Evolutionary conservation across 1,140 invertebrate species (phyloP), one percentile per base, ranked within the genome.

Genomic region (Glomeris maerens): DNA sequence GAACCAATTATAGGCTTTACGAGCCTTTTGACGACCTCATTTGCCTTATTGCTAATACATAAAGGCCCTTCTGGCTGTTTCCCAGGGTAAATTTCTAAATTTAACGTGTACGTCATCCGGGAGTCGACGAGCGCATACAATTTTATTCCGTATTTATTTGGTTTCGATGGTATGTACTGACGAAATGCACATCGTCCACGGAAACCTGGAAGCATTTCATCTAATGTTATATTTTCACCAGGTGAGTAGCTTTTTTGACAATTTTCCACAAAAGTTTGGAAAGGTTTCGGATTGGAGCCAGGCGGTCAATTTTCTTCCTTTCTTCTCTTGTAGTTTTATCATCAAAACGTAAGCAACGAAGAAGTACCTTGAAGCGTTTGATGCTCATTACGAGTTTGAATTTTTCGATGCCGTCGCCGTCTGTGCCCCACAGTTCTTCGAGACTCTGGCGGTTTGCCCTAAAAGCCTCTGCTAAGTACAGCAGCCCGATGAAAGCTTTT

Each of bases 1-100:
- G n/a, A n/a, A n/a, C n/a, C n/a, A n/a, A n/a, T n/a, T n/a, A n/a
- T n/a, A n/a, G n/a, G n/a, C n/a, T n/a, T n/a, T n/a, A n/a, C n/a
- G n/a, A n/a, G n/a, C n/a, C n/a, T n/a, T n/a, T n/a, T n/a, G n/a
- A n/a, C n/a, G n/a, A n/a, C n/a, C n/a, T n/a, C n/a, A n/a, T n/a
- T n/a, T n/a, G n/a, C n/a, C n/a, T n/a, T n/a, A n/a, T n/a, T n/a
- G n/a, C n/a, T n/a, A n/a, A n/a, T n/a, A n/a, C n/a, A n/a, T n/a
- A n/a, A n/a, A n/a, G 26, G 2, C 4, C 3, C 10, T n/a, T 21
- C 27, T 2, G 17, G 14, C 26, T 31, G 5, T 46, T 53, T 57
- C 14, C 52, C 57, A 68, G 71, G 22, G 71, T 46, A 46, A 46
- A 46, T 46, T 20, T 46, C 44, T 20, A 46, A 25, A 27, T 46